A percentile compares a stretch with the other conserved stretches of the same genome.
These are phyloP conservation scores for Drosophila trapezifrons DNA, from an alignment of 1,140 invertebrate species.

Conservation along the genomic window DNA sequence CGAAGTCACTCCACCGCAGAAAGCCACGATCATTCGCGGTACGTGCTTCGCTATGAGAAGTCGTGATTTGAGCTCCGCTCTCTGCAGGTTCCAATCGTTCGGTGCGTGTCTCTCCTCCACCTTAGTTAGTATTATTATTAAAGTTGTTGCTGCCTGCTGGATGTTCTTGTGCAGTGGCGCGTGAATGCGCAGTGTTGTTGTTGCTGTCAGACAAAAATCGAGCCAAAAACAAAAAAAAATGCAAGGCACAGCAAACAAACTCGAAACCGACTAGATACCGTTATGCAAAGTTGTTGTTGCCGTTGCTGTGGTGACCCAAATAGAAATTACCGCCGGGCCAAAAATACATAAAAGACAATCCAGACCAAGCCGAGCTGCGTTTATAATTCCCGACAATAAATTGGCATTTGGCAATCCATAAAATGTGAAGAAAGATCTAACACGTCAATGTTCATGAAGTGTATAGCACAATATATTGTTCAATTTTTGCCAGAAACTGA, in stretches of 20 bases:
- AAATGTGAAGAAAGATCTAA: not conserved
- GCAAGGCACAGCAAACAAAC: constrained; percentile 24
- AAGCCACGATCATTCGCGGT: constrained; percentile 65
- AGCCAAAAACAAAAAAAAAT: constrained; percentile 8
- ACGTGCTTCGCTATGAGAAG: constrained; percentile 48
- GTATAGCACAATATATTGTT: not conserved
- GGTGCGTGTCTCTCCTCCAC: constrained; percentile 23
- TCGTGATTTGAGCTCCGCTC: constrained; percentile 52
- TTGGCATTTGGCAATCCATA: not conserved
- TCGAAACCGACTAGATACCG: constrained; percentile 50
- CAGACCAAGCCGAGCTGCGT: constrained; percentile 50
- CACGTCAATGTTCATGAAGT: not conserved
- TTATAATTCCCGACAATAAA: constrained; percentile 52
- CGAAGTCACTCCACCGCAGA: constrained; percentile 1
- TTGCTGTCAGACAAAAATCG: constrained; percentile 23
- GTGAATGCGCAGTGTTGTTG: constrained; percentile 52
- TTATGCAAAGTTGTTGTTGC: constrained; percentile 69
- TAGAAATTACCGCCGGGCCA: constrained; percentile 61
- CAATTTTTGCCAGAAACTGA: not conserved
- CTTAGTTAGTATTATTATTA: constrained; percentile 17
- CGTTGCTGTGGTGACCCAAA: constrained; percentile 66
- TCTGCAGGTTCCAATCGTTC: not conserved
- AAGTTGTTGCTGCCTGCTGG: constrained; percentile 16
- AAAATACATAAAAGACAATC: constrained; percentile 37
- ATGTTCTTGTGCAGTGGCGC: constrained; percentile 54